Base-by-base conservation (phyloP, 1,140 invertebrate species). In the Drosophila subobscura region DNA sequence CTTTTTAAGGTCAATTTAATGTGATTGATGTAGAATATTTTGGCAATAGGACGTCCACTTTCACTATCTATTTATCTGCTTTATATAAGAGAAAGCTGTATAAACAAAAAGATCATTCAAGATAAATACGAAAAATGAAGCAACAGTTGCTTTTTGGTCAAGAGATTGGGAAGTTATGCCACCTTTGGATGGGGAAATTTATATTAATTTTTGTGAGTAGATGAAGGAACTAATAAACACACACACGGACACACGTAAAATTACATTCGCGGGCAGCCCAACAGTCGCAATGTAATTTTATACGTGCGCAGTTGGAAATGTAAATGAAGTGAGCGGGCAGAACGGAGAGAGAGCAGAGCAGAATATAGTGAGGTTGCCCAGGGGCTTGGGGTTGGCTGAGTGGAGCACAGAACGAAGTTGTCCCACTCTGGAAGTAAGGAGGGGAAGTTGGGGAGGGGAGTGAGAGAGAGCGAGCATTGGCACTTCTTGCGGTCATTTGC, bases 231-330 rank as follows among this genome's bases (percentile, higher is more conserved):
- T 44, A 61, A 72, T 61, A 47, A 72, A 22, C 29, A 12, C 22
- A 56, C 14, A 14, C 7, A 3, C 10, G 40, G 12, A 29, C 49
- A 54, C n/a, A 60, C 50, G 53, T 44, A 40, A 52, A 52, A 23
- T 16, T 42, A 33, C 8, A 33, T 3, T 33, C 8, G 29, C 29
- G 8, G 20, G 25, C 50, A 51, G 50, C 37, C 50, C 50, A 40
- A 53, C 37, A 41, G 51, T 23, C 42, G 37, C 27, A 20, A 58
- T 78, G 81, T 85, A 86, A 86, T 85, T 86, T 86, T 81, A 86
- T 81, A 85, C 80, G 81, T 85, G 73, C 80, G 81, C 80, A 84
- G 80, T 86, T 77, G 72, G 46, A 70, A 86, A 85, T 85, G 81
- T 85, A 85, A 85, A 85, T 86, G 60, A 54, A 60, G 40, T 37